Percentiles rank a stretch among this genome's conserved stretches.
Evolutionary conservation across 2,888 invertebrate species (phyloP).

Genomic region (Lepidochitona cinerea): DNA sequence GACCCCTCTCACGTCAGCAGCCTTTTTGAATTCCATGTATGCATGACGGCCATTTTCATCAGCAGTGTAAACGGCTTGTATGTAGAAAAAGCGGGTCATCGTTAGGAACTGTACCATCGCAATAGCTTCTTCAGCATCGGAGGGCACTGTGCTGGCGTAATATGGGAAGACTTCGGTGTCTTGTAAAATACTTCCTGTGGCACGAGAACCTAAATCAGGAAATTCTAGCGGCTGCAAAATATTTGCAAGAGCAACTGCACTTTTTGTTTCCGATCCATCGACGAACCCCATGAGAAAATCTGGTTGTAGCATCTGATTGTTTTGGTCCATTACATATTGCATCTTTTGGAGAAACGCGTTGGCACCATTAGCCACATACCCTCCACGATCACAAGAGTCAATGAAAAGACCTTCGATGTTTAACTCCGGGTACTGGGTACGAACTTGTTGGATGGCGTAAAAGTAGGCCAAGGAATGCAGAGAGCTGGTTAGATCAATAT

Average conservation of each 20-base stretch:
- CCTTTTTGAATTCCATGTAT: constrained; percentile 23
- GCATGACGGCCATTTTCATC: constrained; percentile 38
- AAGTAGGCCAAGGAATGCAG: neutral
- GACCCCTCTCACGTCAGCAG: constrained; percentile 29
- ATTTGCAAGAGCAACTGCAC: constrained; percentile 52
- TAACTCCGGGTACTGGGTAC: neutral
- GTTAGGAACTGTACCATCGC: constrained; percentile 65
- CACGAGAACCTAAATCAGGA: constrained; percentile 70
- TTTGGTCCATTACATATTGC: neutral
- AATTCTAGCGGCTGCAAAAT: constrained; percentile 73
- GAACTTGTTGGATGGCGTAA: neutral
- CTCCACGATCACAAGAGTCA: constrained; percentile 49
- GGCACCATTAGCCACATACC: constrained; percentile 22
- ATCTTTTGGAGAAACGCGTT: neutral
- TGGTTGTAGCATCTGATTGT: constrained; percentile 43
- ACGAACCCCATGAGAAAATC: constrained; percentile 46
- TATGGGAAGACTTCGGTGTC: constrained; percentile 40
- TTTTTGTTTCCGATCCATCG: constrained; percentile 36
- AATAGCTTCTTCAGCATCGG: constrained; percentile 42
- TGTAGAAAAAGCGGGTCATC: constrained; percentile 67
- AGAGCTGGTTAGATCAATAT: neutral
- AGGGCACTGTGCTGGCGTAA: constrained; percentile 51
- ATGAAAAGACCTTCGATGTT: constrained; percentile 50
- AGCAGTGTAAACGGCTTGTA: constrained; percentile 64
- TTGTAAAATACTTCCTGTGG: constrained; percentile 35